A percentile compares a stretch with the other conserved stretches of the same genome.
Conservation (phyloP, 2,797 vertebrate genomes). For the Crenuchus spilurus region DNA sequence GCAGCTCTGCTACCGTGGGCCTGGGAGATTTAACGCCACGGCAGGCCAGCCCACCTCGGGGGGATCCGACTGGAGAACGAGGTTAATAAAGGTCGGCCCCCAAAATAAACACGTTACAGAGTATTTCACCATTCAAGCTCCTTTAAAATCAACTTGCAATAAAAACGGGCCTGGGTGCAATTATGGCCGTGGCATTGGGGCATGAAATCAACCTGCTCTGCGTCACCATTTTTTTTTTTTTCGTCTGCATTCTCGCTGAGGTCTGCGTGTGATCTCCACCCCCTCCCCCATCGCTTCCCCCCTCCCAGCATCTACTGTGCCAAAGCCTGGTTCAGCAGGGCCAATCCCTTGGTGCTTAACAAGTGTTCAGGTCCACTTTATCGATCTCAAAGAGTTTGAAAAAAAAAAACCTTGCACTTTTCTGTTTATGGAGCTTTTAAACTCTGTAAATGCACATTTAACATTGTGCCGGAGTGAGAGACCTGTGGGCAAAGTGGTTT, state of each 20-base stretch:
- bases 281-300: conserved; percentile 56
- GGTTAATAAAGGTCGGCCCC: conserved; percentile 97
- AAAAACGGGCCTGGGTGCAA: conserved; percentile 96
- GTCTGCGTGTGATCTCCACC: conserved; percentile 74
- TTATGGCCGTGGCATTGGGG: conserved; percentile 91
- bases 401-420: conserved; percentile 65
- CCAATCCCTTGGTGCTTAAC: conserved; percentile 63
- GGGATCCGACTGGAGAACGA: conserved; percentile 88
- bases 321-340: conserved; percentile 51
- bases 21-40: conserved; percentile 84
- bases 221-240: conserved; percentile 76
- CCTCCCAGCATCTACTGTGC: conserved; percentile 44
- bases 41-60: conserved; percentile 80
- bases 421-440: conserved; percentile 71
- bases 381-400: conserved; percentile 72
- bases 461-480: conserved; percentile 66
- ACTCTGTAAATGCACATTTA: conserved; percentile 72
- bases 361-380: conserved; percentile 70
- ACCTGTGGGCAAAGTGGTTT: conserved; percentile 61
- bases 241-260: conserved; percentile 85
- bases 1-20: conserved; percentile 81
- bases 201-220: conserved; percentile 94
- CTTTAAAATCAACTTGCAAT: conserved; percentile 96
- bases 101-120: conserved; percentile 98
- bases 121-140: conserved; percentile 93